Percentiles rank a stretch among this genome's conserved stretches.
Evolutionary conservation across 2,888 invertebrate species (phyloP).

Genomic region (Teinopalpus imperialis): DNA sequence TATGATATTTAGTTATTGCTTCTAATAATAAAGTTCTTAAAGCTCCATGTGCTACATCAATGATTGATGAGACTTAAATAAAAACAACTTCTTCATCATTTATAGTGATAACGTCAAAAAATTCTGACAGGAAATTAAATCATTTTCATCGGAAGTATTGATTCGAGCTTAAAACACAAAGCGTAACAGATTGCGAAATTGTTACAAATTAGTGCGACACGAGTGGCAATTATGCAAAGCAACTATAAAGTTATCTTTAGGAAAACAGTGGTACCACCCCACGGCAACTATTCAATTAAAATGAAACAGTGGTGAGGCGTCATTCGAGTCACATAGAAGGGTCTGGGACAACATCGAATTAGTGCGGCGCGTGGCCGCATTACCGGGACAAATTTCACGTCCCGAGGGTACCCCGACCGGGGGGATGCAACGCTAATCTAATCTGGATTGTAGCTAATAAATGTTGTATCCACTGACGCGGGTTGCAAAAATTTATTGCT

Average conservation of each 20-base stretch:
- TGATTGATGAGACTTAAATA: too few species aligned
- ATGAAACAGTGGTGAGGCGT: constrained; percentile 68
- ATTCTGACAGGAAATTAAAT: too few species aligned
- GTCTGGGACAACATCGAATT: constrained; percentile 72
- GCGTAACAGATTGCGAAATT: constrained; percentile 74
- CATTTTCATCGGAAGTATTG: too few species aligned
- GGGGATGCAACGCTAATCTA: constrained; percentile 80
- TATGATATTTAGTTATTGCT: too few species aligned
- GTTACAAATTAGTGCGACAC: constrained; percentile 71
- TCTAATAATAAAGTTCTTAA: too few species aligned
- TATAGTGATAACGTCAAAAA: too few species aligned
- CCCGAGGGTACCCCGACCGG: constrained; percentile 54
- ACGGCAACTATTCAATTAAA: constrained; percentile 79
- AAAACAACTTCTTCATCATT: too few species aligned
- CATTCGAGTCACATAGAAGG: constrained; percentile 75
- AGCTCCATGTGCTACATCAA: too few species aligned
- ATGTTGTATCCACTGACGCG: constrained; percentile 73
- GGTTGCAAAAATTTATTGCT: constrained; percentile 77
- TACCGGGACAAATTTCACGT: constrained; percentile 76
- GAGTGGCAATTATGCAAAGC: constrained; percentile 75
- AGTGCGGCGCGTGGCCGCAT: constrained; percentile 79
- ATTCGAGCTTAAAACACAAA: constrained; percentile 41
- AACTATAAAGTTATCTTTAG: constrained; percentile 75
- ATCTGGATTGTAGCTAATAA: constrained; percentile 81
- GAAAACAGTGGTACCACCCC: constrained; percentile 69